Conservation (phyloP, 2,888 invertebrate genomes). For the Blastobasis adustella region DNA sequence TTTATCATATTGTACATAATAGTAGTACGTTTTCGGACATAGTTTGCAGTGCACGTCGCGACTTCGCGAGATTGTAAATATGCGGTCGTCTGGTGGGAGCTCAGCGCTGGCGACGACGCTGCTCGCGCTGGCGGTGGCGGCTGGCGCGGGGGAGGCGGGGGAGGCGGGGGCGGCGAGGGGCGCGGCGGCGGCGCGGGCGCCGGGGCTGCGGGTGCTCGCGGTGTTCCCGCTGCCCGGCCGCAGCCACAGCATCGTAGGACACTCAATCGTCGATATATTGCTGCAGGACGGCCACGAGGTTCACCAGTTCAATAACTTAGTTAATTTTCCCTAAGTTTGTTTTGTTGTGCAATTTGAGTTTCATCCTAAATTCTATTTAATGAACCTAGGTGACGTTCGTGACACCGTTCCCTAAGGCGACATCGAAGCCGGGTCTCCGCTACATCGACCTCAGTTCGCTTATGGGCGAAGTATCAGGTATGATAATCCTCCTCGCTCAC, state of each 20-base stretch:
- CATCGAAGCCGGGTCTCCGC: constrained; percentile 19
- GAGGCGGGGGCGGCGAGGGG: constrained; percentile 9
- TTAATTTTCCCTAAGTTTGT: not conserved
- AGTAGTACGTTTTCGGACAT: no score
- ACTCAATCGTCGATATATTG: constrained; percentile 30
- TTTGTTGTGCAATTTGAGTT: not conserved
- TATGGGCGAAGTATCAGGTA: not conserved
- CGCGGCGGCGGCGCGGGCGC: constrained; percentile 7
- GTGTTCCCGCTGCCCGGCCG: constrained; percentile 34
- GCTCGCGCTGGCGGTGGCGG: not conserved
- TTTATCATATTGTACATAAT: no score
- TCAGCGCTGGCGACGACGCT: not conserved
- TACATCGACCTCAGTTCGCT: constrained; percentile 30
- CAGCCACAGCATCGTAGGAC: constrained; percentile 33
- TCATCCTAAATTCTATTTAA: not conserved
- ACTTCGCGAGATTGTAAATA: no score
- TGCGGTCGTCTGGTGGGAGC: no score
- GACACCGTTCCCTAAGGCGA: constrained; percentile 26
- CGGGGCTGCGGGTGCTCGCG: constrained; percentile 22
- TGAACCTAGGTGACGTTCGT: constrained; percentile 40
- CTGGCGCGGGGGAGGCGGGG: not conserved
- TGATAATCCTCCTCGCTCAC: no score
- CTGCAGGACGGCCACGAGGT: constrained; percentile 40
- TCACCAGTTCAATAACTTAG: constrained; percentile 1
- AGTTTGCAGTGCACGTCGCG: no score